Conservation (phyloP, 1,140 invertebrate genomes). For the Cydia amplana region DNA sequence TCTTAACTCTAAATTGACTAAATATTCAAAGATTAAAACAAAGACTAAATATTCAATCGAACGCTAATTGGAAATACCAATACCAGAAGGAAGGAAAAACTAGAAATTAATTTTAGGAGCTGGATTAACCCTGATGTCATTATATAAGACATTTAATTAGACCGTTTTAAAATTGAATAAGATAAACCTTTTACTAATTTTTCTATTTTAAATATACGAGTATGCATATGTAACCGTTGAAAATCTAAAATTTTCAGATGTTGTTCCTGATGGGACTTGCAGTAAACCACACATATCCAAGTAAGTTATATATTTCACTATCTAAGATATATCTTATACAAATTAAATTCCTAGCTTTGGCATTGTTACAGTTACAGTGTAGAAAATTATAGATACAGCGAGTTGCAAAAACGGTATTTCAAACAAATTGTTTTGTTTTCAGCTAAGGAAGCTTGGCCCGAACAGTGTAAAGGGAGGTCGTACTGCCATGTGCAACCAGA, state of each 20-base stretch:
- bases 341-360: no score
- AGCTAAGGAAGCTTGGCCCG: constrained; percentile 1
- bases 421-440: background rate
- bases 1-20: no score
- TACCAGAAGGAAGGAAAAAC: no score
- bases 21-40: no score
- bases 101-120: no score
- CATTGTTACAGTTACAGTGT: no score
- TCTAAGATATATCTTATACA: no score
- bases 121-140: background rate
- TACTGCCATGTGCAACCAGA: constrained; percentile 14
- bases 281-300: background rate
- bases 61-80: no score
- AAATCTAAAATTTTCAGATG: background rate
- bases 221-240: background rate
- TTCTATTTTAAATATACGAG: background rate
- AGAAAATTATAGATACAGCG: no score
- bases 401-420: background rate
- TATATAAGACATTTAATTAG: background rate
- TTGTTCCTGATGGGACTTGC: background rate
- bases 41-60: no score
- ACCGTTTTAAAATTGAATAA: no score
- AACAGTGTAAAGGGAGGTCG: background rate
- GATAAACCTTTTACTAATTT: background rate
- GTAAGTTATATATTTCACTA: background rate